A percentile compares a stretch with the other conserved stretches of the same genome.
Evolutionary conservation across 2,888 invertebrate species (phyloP).

Genomic region (Brachynemurus nebulosus): DNA sequence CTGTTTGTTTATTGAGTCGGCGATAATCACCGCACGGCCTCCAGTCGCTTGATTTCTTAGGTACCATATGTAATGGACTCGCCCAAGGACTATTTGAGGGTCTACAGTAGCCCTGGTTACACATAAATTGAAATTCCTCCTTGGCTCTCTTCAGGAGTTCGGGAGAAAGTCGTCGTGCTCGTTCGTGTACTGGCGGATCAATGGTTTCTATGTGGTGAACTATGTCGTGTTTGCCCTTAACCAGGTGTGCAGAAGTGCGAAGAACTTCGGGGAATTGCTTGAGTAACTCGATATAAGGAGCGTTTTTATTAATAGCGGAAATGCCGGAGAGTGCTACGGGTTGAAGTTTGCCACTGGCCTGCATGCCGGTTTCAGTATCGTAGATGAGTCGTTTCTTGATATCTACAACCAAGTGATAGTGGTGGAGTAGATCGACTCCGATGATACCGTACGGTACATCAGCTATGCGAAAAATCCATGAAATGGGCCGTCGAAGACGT

Average conservation of each 20-base stretch:
- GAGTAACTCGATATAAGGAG: background rate
- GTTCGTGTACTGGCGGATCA: conserved; percentile 8
- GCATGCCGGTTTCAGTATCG: conserved; percentile 8
- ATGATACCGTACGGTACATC: conserved; percentile 12
- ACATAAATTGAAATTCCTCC: too few species aligned
- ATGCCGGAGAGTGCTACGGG: background rate
- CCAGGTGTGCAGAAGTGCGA: too few species aligned
- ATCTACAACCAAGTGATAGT: background rate
- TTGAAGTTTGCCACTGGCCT: background rate
- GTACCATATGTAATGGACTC: conserved; percentile 19
- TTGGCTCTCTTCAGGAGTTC: conserved; percentile 16
- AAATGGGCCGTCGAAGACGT: conserved; percentile 10
- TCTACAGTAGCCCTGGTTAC: conserved; percentile 16
- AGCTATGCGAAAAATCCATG: conserved; percentile 14
- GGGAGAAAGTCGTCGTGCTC: conserved; percentile 9
- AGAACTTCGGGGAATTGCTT: conserved; percentile 5
- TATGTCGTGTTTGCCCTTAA: background rate
- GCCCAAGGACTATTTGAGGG: conserved; percentile 20
- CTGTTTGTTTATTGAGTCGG: conserved; percentile 18
- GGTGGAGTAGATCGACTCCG: conserved; percentile 13
- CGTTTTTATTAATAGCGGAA: background rate
- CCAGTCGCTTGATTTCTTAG: conserved; percentile 18
- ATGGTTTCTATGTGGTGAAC: background rate
- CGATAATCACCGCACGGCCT: conserved; percentile 23
- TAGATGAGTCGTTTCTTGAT: background rate